A percentile compares a stretch with the other conserved stretches of the same genome.
phyloP scores from a whole-genome alignment of 2,113 vertebrate genomes.

The Oostethus manadensis region DNA sequence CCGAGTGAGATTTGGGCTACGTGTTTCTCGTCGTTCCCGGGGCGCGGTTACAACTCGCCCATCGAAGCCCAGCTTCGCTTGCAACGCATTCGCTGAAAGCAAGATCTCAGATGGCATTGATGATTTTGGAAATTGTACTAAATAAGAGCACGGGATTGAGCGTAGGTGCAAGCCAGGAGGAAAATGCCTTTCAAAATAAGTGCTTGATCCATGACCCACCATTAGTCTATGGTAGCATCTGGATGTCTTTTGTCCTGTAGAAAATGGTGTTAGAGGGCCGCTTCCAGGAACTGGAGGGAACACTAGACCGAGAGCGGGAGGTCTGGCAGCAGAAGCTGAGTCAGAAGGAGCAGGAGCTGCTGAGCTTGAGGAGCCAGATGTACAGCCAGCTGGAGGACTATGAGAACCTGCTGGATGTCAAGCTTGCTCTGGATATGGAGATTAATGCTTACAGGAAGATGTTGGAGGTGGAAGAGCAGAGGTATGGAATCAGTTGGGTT shows the following conservation, averaged over 20 bases:
- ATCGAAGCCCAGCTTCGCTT: no score
- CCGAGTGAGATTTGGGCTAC: no score
- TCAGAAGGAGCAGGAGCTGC: conserved; percentile 77
- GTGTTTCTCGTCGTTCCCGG: no score
- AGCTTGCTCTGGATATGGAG: conserved; percentile 48
- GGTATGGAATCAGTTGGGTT: conserved; percentile 46
- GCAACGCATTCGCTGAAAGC: no score
- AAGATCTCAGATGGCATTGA: no score
- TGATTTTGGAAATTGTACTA: no score
- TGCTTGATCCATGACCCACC: no score
- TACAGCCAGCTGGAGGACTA: conserved; percentile 78
- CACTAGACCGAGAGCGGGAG: conserved; percentile 68
- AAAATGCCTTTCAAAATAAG: no score
- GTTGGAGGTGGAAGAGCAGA: conserved; percentile 84
- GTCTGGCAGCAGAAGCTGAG: conserved; percentile 55
- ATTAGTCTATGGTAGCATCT: no score
- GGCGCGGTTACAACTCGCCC: no score
- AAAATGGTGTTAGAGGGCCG: conserved; percentile 66
- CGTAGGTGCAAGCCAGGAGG: no score
- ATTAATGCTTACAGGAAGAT: conserved; percentile 81
- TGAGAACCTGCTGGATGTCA: conserved; percentile 77
- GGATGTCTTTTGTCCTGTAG: conserved; percentile 39
- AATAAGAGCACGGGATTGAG: no score
- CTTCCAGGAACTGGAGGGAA: conserved; percentile 69
- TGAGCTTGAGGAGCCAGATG: conserved; percentile 58